Conservation (phyloP, 2,113 vertebrate species). For the Steatornis caripensis region DNA sequence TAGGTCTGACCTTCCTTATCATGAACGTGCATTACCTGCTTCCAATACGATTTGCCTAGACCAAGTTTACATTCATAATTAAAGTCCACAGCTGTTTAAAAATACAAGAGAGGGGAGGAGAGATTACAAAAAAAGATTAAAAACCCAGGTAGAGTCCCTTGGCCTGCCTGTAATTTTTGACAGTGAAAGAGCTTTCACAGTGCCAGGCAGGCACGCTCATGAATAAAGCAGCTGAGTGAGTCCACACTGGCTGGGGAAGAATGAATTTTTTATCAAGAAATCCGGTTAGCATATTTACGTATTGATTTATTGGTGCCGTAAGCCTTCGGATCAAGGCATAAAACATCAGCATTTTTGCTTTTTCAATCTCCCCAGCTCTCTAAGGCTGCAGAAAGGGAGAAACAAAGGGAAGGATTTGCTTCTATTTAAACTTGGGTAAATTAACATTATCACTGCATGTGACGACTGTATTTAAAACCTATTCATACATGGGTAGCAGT, state of each 20-base stretch:
- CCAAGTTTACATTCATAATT: not conserved
- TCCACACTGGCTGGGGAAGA: not conserved
- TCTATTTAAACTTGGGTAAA: not conserved
- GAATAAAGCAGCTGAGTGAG: conserved; percentile 35
- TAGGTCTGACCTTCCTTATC: not conserved
- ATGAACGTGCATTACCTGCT: fast-evolving
- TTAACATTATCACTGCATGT: not conserved
- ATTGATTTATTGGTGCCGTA: conserved; percentile 38
- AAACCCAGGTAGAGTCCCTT: not conserved
- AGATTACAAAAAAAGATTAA: not conserved
- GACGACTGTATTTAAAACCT: not conserved
- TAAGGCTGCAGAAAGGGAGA: not conserved
- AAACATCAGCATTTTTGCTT: not conserved
- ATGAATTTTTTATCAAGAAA: conserved; percentile 60
- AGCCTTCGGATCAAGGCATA: not conserved
- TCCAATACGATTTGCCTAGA: not conserved
- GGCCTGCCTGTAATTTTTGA: not conserved
- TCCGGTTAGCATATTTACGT: conserved; percentile 21
- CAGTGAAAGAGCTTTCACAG: not conserved
- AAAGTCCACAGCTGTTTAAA: not conserved
- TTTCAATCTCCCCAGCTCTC: not conserved
- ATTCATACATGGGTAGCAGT: not conserved
- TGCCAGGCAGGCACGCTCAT: not conserved
- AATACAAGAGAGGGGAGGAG: not conserved
- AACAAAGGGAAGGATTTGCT: conserved; percentile 12